A percentile compares a stretch with the other conserved stretches of the same genome.
phyloP scores from a whole-genome alignment of 2,888 invertebrate genomes.

The Tipula vernalis region DNA sequence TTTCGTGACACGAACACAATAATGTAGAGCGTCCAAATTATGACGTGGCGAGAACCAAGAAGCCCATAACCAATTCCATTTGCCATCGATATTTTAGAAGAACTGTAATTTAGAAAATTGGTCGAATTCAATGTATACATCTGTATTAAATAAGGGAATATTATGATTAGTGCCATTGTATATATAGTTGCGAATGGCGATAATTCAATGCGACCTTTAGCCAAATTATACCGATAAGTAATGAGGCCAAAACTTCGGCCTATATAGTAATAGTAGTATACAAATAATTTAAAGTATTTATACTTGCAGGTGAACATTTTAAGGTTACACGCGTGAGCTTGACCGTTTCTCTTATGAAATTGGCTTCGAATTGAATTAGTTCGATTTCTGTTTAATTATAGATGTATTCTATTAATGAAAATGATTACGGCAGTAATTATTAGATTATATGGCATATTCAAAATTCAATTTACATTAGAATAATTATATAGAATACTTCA shows the following conservation, averaged over 20 bases:
- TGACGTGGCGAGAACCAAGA: background rate
- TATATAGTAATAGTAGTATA: background rate
- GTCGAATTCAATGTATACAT: no score
- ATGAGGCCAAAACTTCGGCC: background rate
- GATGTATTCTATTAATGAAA: background rate
- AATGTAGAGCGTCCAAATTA: background rate
- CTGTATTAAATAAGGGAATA: background rate
- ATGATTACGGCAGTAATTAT: no score
- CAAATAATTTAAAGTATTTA: background rate
- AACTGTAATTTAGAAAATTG: no score
- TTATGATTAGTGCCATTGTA: background rate
- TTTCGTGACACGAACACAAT: background rate
- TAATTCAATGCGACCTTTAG: background rate
- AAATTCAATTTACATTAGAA: no score
- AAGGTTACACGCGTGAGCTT: no score
- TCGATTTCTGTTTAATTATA: background rate
- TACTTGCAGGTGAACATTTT: background rate
- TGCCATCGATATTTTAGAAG: no score
- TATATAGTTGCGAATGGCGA: background rate
- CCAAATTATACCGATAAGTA: background rate
- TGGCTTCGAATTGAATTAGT: no score
- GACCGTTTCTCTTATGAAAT: no score
- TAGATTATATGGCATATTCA: no score
- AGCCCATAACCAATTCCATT: no score
- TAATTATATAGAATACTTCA: no score